Percentiles rank a stretch among this genome's conserved stretches.
phyloP scores from a whole-genome alignment of 1,140 invertebrate species.

The Drosophila baimaii region DNA sequence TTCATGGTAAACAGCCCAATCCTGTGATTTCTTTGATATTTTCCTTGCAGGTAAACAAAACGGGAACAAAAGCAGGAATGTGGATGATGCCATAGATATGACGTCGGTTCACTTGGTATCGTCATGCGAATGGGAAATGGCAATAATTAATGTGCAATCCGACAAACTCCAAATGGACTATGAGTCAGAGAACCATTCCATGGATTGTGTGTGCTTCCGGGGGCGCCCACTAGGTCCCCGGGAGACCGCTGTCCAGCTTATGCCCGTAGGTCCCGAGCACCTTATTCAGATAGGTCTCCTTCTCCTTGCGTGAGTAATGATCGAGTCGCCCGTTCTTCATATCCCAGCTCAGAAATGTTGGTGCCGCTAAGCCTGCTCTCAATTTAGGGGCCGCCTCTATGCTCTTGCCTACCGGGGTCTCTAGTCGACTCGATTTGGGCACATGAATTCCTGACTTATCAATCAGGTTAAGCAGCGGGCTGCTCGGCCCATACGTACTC shows the following conservation, averaged over 20 bases:
- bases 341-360: slow-evolving; percentile 60
- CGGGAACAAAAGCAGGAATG: slow-evolving; percentile 27
- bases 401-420: neutral
- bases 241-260: slow-evolving; percentile 16
- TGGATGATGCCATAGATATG: slow-evolving; percentile 53
- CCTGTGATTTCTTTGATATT: slow-evolving; percentile 33
- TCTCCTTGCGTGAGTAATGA: slow-evolving; percentile 23
- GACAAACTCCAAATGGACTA: slow-evolving; percentile 1
- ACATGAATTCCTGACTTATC: slow-evolving; percentile 26
- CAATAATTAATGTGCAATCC: slow-evolving; percentile 4
- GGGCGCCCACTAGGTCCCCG: neutral
- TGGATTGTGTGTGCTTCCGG: neutral
- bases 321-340: slow-evolving; percentile 34
- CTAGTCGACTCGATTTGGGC: slow-evolving; percentile 22
- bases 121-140: slow-evolving; percentile 4
- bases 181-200: slow-evolving; percentile 39
- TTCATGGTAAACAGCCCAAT: slow-evolving; percentile 42
- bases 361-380: slow-evolving; percentile 21
- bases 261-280: slow-evolving; percentile 40
- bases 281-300: slow-evolving; percentile 53
- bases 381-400: too few relatives aligned
- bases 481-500: slow-evolving; percentile 30
- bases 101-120: slow-evolving; percentile 41
- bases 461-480: slow-evolving; percentile 2
- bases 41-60: slow-evolving; percentile 43